These are phyloP conservation scores for Tetramorium simillimum DNA, from an alignment of 1,140 invertebrate species.

Conservation along the genomic window DNA sequence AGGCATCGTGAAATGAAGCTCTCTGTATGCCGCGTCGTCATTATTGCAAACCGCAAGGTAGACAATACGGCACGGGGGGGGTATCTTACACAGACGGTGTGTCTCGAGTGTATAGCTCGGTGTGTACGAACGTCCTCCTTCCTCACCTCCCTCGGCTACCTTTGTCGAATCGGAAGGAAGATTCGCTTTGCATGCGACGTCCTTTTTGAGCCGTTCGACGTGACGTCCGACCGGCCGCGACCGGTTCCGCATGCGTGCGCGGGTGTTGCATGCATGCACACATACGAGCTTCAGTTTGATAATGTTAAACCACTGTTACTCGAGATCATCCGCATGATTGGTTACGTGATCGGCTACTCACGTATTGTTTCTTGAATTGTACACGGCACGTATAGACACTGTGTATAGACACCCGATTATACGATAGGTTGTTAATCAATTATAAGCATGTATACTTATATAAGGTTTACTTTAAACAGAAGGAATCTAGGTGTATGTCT, in stretches of 20 bases:
- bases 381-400: not conserved
- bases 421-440: conserved; percentile 43
- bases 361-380: conserved; percentile 33
- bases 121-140: conserved; percentile 50
- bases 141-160: not conserved
- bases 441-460: not conserved
- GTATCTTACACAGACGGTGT: not conserved
- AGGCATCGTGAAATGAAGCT: conserved; percentile 74
- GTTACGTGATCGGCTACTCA: conserved; percentile 20
- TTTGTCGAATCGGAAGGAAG: conserved; percentile 74
- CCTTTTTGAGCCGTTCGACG: conserved; percentile 68
- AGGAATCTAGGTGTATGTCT: not conserved
- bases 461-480: conserved; percentile 45
- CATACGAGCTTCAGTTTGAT: conserved; percentile 10
- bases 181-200: conserved; percentile 74
- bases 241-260: conserved; percentile 17
- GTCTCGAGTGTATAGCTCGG: conserved; percentile 66
- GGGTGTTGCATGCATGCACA: not conserved
- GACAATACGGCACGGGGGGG: conserved; percentile 67
- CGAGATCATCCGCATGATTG: conserved; percentile 22
- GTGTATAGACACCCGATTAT: not conserved
- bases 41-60: conserved; percentile 73
- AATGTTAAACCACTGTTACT: conserved; percentile 17
- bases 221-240: conserved; percentile 62
- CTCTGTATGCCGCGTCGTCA: conserved; percentile 74